A percentile compares a stretch with the other conserved stretches of the same genome.
Conservation (phyloP, 2,888 invertebrate genomes). For the Diadegma fenestrale region DNA sequence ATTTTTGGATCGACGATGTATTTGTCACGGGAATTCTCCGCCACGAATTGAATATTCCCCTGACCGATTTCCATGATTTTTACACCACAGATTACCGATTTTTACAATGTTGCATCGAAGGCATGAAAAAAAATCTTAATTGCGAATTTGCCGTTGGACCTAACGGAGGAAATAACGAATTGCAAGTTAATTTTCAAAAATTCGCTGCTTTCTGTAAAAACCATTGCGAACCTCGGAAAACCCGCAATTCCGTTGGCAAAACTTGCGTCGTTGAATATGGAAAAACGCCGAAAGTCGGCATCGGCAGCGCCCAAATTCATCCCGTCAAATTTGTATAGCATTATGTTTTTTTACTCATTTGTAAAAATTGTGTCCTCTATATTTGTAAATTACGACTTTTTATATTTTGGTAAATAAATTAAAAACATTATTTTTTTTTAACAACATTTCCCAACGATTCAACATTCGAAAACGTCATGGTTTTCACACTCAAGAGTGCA, state of each 20-base stretch:
- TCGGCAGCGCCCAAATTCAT: constrained; percentile 71
- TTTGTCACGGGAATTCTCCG: constrained; percentile 93
- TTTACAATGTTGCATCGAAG: constrained; percentile 90
- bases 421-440: not conserved
- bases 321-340: constrained; percentile 64
- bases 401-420: not conserved
- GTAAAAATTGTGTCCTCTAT: not conserved
- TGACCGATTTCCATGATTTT: constrained; percentile 87
- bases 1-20: constrained; percentile 97
- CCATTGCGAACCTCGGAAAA: constrained; percentile 66
- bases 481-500: too few relatives aligned
- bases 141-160: constrained; percentile 90
- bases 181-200: constrained; percentile 89
- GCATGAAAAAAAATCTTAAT: constrained; percentile 85
- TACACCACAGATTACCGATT: constrained; percentile 91
- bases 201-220: constrained; percentile 87
- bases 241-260: constrained; percentile 70
- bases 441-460: too few relatives aligned
- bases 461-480: too few relatives aligned
- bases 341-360: not conserved
- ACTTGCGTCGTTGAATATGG: constrained; percentile 75
- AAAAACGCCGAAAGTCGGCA: constrained; percentile 62
- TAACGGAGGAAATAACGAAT: constrained; percentile 90
- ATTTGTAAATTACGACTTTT: not conserved
- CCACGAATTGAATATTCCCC: constrained; percentile 86